phyloP scores from a whole-genome alignment of 2,888 invertebrate species.

The Microplitis deprimator region DNA sequence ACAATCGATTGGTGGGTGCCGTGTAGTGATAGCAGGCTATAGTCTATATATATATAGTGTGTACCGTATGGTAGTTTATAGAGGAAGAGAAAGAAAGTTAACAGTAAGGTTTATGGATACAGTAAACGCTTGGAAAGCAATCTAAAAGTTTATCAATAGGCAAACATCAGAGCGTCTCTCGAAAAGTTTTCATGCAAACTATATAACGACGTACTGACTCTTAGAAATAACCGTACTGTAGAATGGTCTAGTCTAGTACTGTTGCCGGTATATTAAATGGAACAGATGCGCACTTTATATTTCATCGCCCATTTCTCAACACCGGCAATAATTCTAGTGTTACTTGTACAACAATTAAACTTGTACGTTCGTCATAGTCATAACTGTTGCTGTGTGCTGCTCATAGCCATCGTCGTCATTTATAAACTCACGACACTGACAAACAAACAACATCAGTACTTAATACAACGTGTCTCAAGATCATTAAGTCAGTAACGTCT shows the following conservation, averaged over 20 bases:
- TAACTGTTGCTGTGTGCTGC: background rate
- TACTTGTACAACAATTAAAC: background rate
- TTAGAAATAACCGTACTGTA: slow-evolving; percentile 33
- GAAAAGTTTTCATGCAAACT: slow-evolving; percentile 34
- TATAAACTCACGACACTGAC: background rate
- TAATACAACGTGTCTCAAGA: background rate
- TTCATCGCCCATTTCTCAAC: background rate
- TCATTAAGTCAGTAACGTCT: slow-evolving; percentile 6
- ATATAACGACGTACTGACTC: slow-evolving; percentile 40
- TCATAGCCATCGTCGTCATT: background rate
- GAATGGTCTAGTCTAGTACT: background rate
- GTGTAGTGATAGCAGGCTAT: background rate
- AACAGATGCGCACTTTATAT: slow-evolving; percentile 40
- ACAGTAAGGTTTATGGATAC: slow-evolving; percentile 12
- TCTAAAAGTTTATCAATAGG: slow-evolving; percentile 44
- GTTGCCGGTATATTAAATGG: slow-evolving; percentile 27
- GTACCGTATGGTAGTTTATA: too few species aligned
- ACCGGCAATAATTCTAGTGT: background rate
- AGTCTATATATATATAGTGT: background rate
- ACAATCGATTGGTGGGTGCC: background rate
- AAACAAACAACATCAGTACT: background rate
- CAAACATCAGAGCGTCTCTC: slow-evolving; percentile 42
- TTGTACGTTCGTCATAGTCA: background rate
- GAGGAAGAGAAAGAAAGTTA: background rate
- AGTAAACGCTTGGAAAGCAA: slow-evolving; percentile 26